Conservation (phyloP, 2,888 invertebrate genomes). For the Malachius bipustulatus region DNA sequence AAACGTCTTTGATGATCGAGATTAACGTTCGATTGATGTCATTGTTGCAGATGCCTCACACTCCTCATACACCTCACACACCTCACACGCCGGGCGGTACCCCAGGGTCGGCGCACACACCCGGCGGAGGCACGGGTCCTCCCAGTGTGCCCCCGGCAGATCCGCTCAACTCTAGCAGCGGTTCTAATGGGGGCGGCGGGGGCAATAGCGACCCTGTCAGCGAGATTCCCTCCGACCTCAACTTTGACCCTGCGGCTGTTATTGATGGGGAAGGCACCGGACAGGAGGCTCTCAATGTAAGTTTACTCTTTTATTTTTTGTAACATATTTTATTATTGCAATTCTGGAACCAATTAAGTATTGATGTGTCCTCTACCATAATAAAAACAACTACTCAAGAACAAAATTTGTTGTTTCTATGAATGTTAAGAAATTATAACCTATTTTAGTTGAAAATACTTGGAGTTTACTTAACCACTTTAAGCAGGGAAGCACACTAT, state of each 20-base stretch:
- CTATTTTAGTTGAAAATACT: no score
- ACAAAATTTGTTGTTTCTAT: no score
- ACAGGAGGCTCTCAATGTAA: constrained; percentile 82
- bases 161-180: constrained; percentile 31
- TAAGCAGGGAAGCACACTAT: no score
- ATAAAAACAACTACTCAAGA: no score
- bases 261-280: constrained; percentile 83
- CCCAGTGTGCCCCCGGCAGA: constrained; percentile 69
- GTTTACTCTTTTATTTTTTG: constrained; percentile 32
- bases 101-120: constrained; percentile 53
- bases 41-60: constrained; percentile 48
- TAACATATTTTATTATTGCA: no score
- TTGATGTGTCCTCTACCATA: no score
- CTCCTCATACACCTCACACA: constrained; percentile 69
- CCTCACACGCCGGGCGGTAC: constrained; percentile 59
- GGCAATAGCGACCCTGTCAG: constrained; percentile 41
- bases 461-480: no score
- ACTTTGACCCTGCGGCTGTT: constrained; percentile 87
- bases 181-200: constrained; percentile 29
- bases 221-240: constrained; percentile 77
- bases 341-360: no score
- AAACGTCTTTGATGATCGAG: constrained; percentile 3
- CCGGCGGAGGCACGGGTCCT: constrained; percentile 61
- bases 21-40: no score
- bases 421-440: no score